Base-by-base conservation (phyloP, 2,113 vertebrate genomes). In the Antechinus flavipes region DNA sequence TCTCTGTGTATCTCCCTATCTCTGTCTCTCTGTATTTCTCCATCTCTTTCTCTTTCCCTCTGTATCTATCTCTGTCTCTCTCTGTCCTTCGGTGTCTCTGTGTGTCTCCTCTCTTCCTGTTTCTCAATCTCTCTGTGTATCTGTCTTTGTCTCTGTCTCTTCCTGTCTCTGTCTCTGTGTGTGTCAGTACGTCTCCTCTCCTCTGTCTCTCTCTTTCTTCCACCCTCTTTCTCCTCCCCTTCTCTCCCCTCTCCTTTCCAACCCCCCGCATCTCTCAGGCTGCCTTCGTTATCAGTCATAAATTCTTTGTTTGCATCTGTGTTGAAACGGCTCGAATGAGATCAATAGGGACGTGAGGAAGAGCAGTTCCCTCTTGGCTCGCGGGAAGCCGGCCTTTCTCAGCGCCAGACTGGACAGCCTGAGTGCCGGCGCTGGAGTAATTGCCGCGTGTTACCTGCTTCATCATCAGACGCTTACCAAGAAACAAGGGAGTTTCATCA, bases 241-340 rank as follows among this genome's bases (percentile, higher is more conserved):
- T 61, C 27, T 30, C 61, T 35, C 56, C 93, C 76, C 96, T 96
- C 94, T 55, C 94, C 94, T 97, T 94, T 92, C 92, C 25, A 49
- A 92, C 92, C 76, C 93, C 91, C 90, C 76, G 93, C 61, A 96
- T 96, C 84, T 76, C 49, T 0, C 25, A 47, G 49, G 90, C 90
- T 95, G 92, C 95, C 96, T 95, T 95, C 95, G 92, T 96, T 95
- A 96, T 93, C 24, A 3, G 54, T 84, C 91, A 19, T 95, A 96
- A 97, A 94, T 97, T 96, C 95, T 94, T 97, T 91, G 93, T 95
- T 96, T 96, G 95, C 47, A 47, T 27, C 92, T 42, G 97, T 96
- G 97, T 94, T 95, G 92, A 93, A 96, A 96, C 94, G 94, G 84
- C 97, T 96, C 54, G 49, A 84, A 95, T 95, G 91, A 96, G 94